Evolutionary conservation across 2,888 invertebrate genomes (phyloP), one percentile per base, ranked within the genome.

Genomic region (Rambutsinella grinnellia): DNA sequence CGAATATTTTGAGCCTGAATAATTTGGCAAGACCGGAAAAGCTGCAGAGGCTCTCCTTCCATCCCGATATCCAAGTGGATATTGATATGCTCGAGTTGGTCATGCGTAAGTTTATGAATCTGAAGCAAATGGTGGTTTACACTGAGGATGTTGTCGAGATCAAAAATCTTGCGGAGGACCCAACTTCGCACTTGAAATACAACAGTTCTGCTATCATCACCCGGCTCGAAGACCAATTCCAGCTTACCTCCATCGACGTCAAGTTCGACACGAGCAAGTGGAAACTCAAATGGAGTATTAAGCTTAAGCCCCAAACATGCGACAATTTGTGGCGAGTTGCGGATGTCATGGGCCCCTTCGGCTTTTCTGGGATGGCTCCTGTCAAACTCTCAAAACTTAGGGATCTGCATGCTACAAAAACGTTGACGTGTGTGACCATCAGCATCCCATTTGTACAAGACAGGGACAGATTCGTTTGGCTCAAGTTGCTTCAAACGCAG

Each of bases 391-490:
- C 66, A 2, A 8, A n/a, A 13, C n/a, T 26, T 13, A 15, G 61
- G 13, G 67, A 74, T 26, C 26, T 74, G 15, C n/a, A n/a, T n/a
- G 56, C 62, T 1, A 56, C 10, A 15, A 75, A 75, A 46, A 17
- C 67, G 2, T 53, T 75, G 8, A 68, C 61, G 46, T 51, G 26
- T 6, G 61, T 74, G 13, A 63, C 65, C 2, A 10, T 78, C 3
- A 69, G 74, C 49, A 78, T 74, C 27, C 78, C 78, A 24, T 66
- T 74, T 27, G 74, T 74, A 3, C 72, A 72, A 17, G 65, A 74
- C 6, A 58, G 60, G n/a, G 74, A 78, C 28, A 63, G 69, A 8
- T 28, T 46, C 15, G 23, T 66, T n/a, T 78, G 78, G 78, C 28
- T 78, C 8, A 60, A 56, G n/a, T 47, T 78, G 24, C 28, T 78